Percentiles rank a stretch among this genome's conserved stretches.
Conservation (phyloP, 2,113 vertebrate species). For the Podocnemis expansa region DNA sequence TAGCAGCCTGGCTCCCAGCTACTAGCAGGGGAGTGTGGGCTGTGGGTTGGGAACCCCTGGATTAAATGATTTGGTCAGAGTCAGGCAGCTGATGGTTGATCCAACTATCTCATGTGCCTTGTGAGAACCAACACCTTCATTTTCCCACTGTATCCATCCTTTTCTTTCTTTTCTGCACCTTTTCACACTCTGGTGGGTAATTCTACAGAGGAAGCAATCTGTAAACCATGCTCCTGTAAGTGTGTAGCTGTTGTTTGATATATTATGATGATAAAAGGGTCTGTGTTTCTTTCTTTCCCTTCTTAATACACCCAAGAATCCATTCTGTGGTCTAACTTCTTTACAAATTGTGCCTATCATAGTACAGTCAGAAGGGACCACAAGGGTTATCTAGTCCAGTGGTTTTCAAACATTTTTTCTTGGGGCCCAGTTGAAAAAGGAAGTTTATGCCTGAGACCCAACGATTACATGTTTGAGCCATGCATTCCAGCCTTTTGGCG, state of each 20-base stretch:
- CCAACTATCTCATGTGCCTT: neutral
- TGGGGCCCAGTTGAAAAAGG: no score
- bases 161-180: neutral
- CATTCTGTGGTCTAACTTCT: neutral
- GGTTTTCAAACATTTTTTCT: no score
- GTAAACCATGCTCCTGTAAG: neutral
- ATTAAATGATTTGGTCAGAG: neutral
- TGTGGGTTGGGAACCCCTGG: no score
- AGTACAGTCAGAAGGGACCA: neutral
- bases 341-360: neutral
- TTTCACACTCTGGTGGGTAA: neutral
- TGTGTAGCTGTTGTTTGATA: neutral
- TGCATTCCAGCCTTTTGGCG: no score
- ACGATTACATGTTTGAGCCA: no score
- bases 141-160: neutral
- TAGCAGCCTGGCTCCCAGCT: no score
- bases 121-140: accelerated
- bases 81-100: no score
- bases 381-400: neutral
- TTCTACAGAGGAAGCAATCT: neutral
- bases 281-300: neutral
- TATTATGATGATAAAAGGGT: neutral
- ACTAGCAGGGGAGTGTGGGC: no score
- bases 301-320: neutral
- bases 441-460: no score